Conservation (phyloP, 2,888 invertebrate species). For the Trypoxylon attenuatum region DNA sequence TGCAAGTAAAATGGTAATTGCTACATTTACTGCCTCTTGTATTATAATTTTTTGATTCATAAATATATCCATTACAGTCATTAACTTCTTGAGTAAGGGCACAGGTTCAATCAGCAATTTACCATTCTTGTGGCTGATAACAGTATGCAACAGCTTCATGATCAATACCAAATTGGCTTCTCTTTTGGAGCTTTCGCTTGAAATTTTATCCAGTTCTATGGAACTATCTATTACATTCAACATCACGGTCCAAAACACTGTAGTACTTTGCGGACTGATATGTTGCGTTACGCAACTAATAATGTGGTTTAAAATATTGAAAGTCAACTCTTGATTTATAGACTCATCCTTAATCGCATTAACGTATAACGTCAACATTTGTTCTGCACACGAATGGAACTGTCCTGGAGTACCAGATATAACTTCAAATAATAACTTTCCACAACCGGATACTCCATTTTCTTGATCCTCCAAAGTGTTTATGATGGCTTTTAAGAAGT, state of each 20-base stretch:
- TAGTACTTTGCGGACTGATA: slow-evolving; percentile 80
- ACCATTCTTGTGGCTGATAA: slow-evolving; percentile 81
- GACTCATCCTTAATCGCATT: slow-evolving; percentile 77
- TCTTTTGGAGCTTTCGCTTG: slow-evolving; percentile 14
- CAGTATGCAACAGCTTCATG: slow-evolving; percentile 78
- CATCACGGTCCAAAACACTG: slow-evolving; percentile 80
- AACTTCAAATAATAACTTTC: slow-evolving; percentile 91
- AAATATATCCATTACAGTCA: slow-evolving; percentile 51
- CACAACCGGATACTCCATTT: slow-evolving; percentile 86
- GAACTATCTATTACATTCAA: slow-evolving; percentile 72
- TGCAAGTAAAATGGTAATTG: slow-evolving; percentile 70
- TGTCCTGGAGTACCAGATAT: slow-evolving; percentile 88
- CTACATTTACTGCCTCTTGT: slow-evolving; percentile 54
- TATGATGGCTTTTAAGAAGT: slow-evolving; percentile 83
- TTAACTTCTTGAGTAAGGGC: slow-evolving; percentile 78
- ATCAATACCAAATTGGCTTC: slow-evolving; percentile 74
- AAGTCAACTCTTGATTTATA: slow-evolving; percentile 76
- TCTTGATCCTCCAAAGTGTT: slow-evolving; percentile 80
- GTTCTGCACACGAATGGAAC: slow-evolving; percentile 89
- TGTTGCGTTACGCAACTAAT: slow-evolving; percentile 80
- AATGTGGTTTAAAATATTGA: slow-evolving; percentile 81
- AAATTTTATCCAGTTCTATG: slow-evolving; percentile 60
- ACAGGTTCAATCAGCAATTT: slow-evolving; percentile 79
- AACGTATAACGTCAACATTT: slow-evolving; percentile 82
- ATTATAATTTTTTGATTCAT: slow-evolving; percentile 47